Evolutionary conservation across 2,888 invertebrate genomes (phyloP).

Genomic region (Steromphala cineraria): DNA sequence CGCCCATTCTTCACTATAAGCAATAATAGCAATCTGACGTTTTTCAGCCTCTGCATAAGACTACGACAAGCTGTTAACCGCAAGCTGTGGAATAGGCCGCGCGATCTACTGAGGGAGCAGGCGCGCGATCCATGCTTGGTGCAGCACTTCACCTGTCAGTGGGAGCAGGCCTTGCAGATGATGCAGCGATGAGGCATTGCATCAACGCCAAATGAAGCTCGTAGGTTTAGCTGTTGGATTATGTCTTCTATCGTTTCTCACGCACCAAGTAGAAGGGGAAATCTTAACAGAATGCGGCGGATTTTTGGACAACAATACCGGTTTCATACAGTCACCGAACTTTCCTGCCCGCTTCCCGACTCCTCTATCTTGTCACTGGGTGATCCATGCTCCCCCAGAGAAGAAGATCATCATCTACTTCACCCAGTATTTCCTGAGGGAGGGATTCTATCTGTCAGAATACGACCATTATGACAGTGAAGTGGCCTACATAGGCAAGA

Average conservation of each 20-base stretch:
- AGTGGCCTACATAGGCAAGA: constrained; percentile 47
- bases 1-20: no score
- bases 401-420: constrained; percentile 88
- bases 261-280: not conserved
- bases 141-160: no score
- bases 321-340: constrained; percentile 84
- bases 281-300: constrained; percentile 56
- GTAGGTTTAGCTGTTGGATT: not conserved
- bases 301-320: constrained; percentile 45
- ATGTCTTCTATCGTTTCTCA: not conserved
- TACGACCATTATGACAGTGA: constrained; percentile 66
- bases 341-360: constrained; percentile 88
- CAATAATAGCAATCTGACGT: no score
- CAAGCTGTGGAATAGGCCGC: no score
- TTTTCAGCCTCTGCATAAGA: no score
- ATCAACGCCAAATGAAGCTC: not conserved
- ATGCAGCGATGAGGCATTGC: not conserved
- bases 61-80: no score
- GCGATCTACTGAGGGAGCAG: no score
- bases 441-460: constrained; percentile 60
- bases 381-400: constrained; percentile 83
- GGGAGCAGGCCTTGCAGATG: no score
- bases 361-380: constrained; percentile 90
- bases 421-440: constrained; percentile 87
- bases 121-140: no score